Conservation (phyloP, 1,140 invertebrate genomes). For the Mamestra configurata region DNA sequence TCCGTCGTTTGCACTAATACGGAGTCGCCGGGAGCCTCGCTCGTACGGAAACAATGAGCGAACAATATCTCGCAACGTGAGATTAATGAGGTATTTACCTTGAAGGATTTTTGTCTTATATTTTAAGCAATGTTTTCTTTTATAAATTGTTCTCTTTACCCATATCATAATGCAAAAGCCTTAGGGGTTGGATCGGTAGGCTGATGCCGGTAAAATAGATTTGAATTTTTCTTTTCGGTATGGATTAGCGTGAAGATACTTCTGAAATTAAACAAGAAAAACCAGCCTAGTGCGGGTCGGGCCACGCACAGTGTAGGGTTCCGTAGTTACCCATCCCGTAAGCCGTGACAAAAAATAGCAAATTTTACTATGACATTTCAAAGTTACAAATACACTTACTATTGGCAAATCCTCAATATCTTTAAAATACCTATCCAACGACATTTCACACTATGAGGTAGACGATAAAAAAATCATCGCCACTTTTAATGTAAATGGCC, state of each 20-base stretch:
- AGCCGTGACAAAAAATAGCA: too few relatives aligned
- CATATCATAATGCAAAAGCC: not conserved
- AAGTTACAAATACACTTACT: too few relatives aligned
- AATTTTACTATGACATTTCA: too few relatives aligned
- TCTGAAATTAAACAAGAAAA: not conserved
- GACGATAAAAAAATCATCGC: too few relatives aligned
- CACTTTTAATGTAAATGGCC: too few relatives aligned
- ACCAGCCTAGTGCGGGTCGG: too few relatives aligned
- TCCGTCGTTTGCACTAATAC: constrained; percentile 51
- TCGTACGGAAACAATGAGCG: constrained; percentile 48
- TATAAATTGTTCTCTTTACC: constrained; percentile 1
- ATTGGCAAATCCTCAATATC: too few relatives aligned
- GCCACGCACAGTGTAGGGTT: too few relatives aligned
- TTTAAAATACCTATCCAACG: too few relatives aligned
- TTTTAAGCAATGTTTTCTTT: constrained; percentile 28
- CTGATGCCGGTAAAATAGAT: not conserved
- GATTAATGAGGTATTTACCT: constrained; percentile 54
- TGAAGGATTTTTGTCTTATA: constrained; percentile 36
- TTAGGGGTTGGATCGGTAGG: not conserved
- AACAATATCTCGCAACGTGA: constrained; percentile 32
- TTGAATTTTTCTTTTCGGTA: not conserved
- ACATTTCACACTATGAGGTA: too few relatives aligned
- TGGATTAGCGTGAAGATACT: not conserved
- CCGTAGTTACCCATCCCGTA: too few relatives aligned
- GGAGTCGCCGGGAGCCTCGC: constrained; percentile 3